A percentile compares a stretch with the other conserved stretches of the same genome.
These are phyloP conservation scores for Dipodomys ordii DNA, from an alignment of 2,113 vertebrate species.

Conservation along the genomic window DNA sequence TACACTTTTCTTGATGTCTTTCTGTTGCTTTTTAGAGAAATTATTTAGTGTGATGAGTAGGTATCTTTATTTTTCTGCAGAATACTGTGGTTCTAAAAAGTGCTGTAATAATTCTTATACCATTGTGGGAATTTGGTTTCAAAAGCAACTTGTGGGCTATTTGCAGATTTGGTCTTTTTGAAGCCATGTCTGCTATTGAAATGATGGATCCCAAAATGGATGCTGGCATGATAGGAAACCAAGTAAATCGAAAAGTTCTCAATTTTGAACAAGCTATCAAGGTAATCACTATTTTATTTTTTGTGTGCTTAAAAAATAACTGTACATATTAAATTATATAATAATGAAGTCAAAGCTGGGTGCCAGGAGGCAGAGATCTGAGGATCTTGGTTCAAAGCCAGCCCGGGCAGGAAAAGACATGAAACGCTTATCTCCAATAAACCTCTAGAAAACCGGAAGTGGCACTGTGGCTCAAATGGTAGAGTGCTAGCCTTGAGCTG, in stretches of 20 bases:
- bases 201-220: conserved; percentile 99
- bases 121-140: not conserved
- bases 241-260: conserved; percentile 98
- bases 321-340: conserved; percentile 57
- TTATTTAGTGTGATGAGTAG: not conserved
- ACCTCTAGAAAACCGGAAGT: too few species aligned
- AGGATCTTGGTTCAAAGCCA: too few species aligned
- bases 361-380: too few species aligned
- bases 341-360: not conserved
- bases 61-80: conserved; percentile 37
- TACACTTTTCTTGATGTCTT: not conserved
- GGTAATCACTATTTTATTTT: conserved; percentile 84
- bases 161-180: conserved; percentile 97
- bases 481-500: too few species aligned
- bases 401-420: too few species aligned
- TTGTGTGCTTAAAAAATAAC: conserved; percentile 46
- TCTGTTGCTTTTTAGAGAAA: conserved; percentile 31
- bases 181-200: conserved; percentile 99
- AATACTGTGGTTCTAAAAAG: conserved; percentile 27
- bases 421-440: too few species aligned
- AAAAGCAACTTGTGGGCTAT: conserved; percentile 53
- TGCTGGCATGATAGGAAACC: conserved; percentile 99
- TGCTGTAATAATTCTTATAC: not conserved
- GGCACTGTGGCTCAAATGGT: too few species aligned
- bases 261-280: conserved; percentile 99